Percentiles rank a stretch among this genome's conserved stretches.
These are phyloP conservation scores for Diphyllodes magnificus DNA, from an alignment of 2,113 vertebrate genomes.

Conservation along the genomic window DNA sequence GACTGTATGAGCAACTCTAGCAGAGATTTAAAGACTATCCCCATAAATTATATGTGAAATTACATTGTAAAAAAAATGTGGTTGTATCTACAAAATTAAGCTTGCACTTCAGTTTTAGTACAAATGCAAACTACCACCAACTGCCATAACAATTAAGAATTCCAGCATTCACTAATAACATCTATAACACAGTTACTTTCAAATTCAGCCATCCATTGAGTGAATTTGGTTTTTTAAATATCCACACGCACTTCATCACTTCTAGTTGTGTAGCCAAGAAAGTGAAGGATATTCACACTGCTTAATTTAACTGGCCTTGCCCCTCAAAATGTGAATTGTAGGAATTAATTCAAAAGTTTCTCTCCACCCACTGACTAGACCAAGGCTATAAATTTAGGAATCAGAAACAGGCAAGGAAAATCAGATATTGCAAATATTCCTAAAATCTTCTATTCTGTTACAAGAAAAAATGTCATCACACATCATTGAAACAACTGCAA, in stretches of 20 bases:
- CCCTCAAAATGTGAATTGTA: neutral
- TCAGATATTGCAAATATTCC: neutral
- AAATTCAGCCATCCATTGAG: neutral
- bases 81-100: neutral
- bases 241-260: neutral
- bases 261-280: neutral
- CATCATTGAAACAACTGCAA: neutral
- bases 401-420: neutral
- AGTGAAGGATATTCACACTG: neutral
- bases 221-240: neutral
- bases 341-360: neutral
- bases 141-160: neutral
- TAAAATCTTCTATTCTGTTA: neutral
- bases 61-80: neutral
- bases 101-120: neutral
- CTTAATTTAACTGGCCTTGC: neutral
- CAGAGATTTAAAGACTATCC: neutral
- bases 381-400: neutral
- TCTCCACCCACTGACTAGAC: neutral
- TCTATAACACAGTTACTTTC: neutral
- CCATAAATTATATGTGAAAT: neutral
- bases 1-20: neutral
- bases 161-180: neutral
- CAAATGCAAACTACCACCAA: neutral
- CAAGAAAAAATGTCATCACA: neutral